A percentile compares a stretch with the other conserved stretches of the same genome.
These are phyloP conservation scores for Esperia sulphurella DNA, from an alignment of 2,888 invertebrate species.

Conservation along the genomic window DNA sequence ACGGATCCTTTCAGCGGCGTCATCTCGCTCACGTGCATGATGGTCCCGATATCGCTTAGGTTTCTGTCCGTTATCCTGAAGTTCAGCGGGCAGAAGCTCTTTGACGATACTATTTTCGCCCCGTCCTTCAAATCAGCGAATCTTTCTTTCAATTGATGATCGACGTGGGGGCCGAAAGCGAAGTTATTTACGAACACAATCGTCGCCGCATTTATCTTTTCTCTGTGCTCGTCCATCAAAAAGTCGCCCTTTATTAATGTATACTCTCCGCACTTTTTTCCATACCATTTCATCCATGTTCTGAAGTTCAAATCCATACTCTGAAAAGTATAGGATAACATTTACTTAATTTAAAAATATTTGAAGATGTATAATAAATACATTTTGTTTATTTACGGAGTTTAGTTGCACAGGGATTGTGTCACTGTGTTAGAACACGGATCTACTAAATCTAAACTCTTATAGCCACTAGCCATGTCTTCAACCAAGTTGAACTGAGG, in stretches of 20 bases:
- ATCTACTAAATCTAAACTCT: too few species aligned
- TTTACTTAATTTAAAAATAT: neutral
- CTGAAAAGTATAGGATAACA: slow-evolving; percentile 60
- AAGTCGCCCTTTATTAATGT: slow-evolving; percentile 97
- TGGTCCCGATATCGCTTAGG: slow-evolving; percentile 98
- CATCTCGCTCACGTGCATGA: slow-evolving; percentile 99
- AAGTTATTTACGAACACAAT: slow-evolving; percentile 99
- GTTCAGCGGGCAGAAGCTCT: slow-evolving; percentile 99
- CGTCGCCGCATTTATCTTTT: slow-evolving; percentile 95
- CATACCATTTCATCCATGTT: slow-evolving; percentile 99
- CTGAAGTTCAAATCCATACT: slow-evolving; percentile 94
- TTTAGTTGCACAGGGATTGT: too few species aligned
- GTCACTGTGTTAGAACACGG: too few species aligned
- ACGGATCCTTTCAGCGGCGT: slow-evolving; percentile 96
- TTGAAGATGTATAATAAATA: too few species aligned
- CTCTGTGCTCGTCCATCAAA: slow-evolving; percentile 93
- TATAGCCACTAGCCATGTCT: too few species aligned
- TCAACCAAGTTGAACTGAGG: too few species aligned
- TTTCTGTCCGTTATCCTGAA: slow-evolving; percentile 99
- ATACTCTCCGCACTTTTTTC: slow-evolving; percentile 95
- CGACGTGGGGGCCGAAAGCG: slow-evolving; percentile 98
- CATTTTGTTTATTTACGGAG: neutral
- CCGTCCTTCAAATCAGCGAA: slow-evolving; percentile 98
- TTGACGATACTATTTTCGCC: slow-evolving; percentile 98
- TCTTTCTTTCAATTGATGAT: slow-evolving; percentile 96